Evolutionary conservation across 2,888 invertebrate species (phyloP).

Genomic region (Agrochola circellaris): DNA sequence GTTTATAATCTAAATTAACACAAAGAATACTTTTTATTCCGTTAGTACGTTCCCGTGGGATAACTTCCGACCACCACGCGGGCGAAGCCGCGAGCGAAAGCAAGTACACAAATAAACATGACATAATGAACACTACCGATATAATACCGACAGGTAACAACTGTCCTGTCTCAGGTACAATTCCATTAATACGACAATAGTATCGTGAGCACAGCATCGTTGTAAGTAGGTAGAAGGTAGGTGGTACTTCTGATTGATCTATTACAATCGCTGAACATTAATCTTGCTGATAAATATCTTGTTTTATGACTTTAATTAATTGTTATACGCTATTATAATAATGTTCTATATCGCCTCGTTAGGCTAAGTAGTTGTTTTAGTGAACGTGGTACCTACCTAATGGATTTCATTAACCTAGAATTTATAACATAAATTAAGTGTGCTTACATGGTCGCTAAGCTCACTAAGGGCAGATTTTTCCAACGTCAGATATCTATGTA

Average conservation of each 20-base stretch:
- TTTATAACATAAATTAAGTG: neutral
- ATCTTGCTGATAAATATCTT: constrained; percentile 58
- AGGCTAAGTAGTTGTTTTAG: constrained; percentile 5
- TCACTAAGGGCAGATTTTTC: neutral
- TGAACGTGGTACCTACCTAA: neutral
- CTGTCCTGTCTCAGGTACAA: constrained; percentile 15
- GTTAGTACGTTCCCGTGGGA: no score
- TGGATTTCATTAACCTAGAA: neutral
- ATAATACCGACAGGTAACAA: neutral
- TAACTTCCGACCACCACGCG: no score
- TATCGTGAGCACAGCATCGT: constrained; percentile 42
- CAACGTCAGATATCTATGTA: neutral
- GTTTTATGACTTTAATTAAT: constrained; percentile 55
- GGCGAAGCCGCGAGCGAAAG: no score
- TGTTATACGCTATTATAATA: constrained; percentile 28
- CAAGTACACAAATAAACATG: neutral
- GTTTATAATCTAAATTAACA: no score
- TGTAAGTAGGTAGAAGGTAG: neutral
- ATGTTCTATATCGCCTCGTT: constrained; percentile 12
- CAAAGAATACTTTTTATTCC: no score
- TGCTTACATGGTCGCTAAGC: neutral
- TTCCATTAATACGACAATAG: constrained; percentile 47
- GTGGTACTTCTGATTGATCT: constrained; percentile 51
- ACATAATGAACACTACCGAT: neutral
- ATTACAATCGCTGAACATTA: constrained; percentile 56